Percentiles rank a stretch among this genome's conserved stretches.
These are phyloP conservation scores for Dastarcus helophoroides DNA, from an alignment of 2,888 invertebrate species.

Conservation along the genomic window DNA sequence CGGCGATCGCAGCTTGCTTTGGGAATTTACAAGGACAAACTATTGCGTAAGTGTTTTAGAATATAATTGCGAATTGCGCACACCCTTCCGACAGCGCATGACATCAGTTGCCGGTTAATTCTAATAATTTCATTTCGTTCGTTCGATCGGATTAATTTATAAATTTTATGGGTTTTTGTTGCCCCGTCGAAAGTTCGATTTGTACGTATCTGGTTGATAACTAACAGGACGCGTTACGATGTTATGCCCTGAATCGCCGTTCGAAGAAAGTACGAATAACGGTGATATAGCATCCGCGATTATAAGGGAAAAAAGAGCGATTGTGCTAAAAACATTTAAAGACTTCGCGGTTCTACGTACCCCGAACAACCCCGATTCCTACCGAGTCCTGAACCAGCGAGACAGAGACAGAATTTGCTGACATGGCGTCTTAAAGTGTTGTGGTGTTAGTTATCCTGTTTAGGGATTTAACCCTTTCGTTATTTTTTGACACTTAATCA, in stretches of 20 bases:
- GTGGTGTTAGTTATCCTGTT: constrained; percentile 35
- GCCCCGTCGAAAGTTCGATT: too few relatives aligned
- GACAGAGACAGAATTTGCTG: constrained; percentile 36
- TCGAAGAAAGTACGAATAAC: too few relatives aligned
- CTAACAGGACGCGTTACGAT: too few relatives aligned
- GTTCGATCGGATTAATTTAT: too few relatives aligned
- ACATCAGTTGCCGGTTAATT: constrained; percentile 24
- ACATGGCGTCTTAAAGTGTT: constrained; percentile 42
- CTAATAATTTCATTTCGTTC: too few relatives aligned
- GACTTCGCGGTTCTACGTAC: constrained; percentile 33
- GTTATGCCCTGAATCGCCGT: too few relatives aligned
- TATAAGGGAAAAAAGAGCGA: constrained; percentile 25
- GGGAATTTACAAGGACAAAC: constrained; percentile 34
- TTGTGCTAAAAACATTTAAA: constrained; percentile 30
- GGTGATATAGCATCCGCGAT: constrained; percentile 20
- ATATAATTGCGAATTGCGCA: constrained; percentile 32
- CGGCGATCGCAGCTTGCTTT: constrained; percentile 22
- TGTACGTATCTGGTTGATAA: too few relatives aligned
- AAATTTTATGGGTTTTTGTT: too few relatives aligned
- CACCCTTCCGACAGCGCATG: constrained; percentile 34
- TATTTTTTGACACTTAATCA: constrained; percentile 23
- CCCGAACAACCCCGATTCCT: constrained; percentile 35
- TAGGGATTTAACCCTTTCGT: constrained; percentile 34
- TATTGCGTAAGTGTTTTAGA: constrained; percentile 38
- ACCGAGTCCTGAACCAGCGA: constrained; percentile 25